Evolutionary conservation across 1,140 invertebrate genomes (phyloP), one percentile per base, ranked within the genome.

Genomic region (Atta colombica): DNA sequence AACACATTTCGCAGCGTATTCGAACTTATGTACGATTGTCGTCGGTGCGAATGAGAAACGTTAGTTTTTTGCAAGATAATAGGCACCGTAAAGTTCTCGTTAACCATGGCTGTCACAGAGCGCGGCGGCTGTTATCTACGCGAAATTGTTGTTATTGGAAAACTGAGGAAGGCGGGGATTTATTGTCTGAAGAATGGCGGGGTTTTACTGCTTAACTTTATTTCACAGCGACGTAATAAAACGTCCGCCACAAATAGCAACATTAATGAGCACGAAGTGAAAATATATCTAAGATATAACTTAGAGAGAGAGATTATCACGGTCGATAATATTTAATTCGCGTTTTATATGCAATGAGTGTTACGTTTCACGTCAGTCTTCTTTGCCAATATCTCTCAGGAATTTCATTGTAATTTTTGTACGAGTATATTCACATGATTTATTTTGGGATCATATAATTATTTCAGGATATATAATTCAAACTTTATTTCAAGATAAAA

Each of bases 61-160:
- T 74, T 74, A n/a, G 39, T 31, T 60, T 61, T 82, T 82, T 72
- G 68, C 31, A 49, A 74, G 80, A 82, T 82, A 82, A 82, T 74
- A 82, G 68, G 25, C 66, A 60, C 39, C 80, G 80, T 82, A 82
- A 82, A 82, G 80, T 82, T 74, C 53, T 82, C 78, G 78, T 82
- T 82, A 82, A 82, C 65, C 18, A 58, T 68, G 39, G 53, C 78
- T 60, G 68, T 82, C 80, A 74, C 80, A 49, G 55, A 25, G 53
- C 80, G 18, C 25, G 53, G 55, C 68, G 69, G 55, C 80, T 81
- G 65, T 82, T 82, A 82, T 82, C 80, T 61, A 82, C 68, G 80
- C 55, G 80, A 82, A 74, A 82, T 82, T 82, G 80, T 82, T 82
- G 80, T 82, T 82, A 82, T 82, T 82, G 80, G 80, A 82, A 82